phyloP scores from a whole-genome alignment of 2,797 vertebrate species.

The Eupleurogrammus muticus region DNA sequence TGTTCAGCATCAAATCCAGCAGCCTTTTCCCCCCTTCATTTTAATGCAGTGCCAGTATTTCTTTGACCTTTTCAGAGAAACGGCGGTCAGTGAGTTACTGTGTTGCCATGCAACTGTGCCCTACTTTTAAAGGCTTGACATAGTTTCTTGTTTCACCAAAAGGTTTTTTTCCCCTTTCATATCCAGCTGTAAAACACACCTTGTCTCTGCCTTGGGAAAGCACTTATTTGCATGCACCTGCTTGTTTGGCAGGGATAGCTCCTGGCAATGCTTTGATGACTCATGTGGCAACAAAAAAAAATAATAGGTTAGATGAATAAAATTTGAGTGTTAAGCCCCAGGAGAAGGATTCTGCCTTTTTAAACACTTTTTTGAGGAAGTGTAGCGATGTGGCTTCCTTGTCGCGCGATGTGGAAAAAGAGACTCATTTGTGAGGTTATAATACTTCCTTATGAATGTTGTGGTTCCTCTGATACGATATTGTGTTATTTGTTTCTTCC shows the following conservation, averaged over 20 bases:
- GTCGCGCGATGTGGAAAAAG: slow-evolving; percentile 50
- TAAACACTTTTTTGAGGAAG: slow-evolving; percentile 55
- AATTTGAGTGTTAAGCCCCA: background rate
- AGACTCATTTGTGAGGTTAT: background rate
- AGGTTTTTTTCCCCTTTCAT: slow-evolving; percentile 22
- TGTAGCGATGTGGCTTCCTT: background rate
- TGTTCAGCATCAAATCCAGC: slow-evolving; percentile 1
- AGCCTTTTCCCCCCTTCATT: slow-evolving; percentile 9
- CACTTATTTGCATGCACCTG: slow-evolving; percentile 50
- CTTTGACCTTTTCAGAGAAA: slow-evolving; percentile 9
- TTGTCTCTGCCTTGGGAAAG: slow-evolving; percentile 19
- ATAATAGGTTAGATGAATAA: slow-evolving; percentile 10
- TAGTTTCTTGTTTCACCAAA: slow-evolving; percentile 22
- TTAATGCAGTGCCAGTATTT: slow-evolving; percentile 9
- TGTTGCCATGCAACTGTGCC: slow-evolving; percentile 37
- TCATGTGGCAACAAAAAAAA: slow-evolving; percentile 5
- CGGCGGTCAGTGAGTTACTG: slow-evolving; percentile 45
- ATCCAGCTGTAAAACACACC: background rate
- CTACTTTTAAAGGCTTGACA: slow-evolving; percentile 45
- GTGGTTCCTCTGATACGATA: slow-evolving; percentile 41
- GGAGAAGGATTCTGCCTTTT: background rate
- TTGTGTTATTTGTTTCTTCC: slow-evolving; percentile 16
- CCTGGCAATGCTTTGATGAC: slow-evolving; percentile 1
- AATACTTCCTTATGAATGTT: slow-evolving; percentile 33
- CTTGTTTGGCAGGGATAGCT: slow-evolving; percentile 22